These are phyloP conservation scores for Haplochromis vanheusdeni DNA, from an alignment of 2,113 vertebrate species.

Conservation along the genomic window DNA sequence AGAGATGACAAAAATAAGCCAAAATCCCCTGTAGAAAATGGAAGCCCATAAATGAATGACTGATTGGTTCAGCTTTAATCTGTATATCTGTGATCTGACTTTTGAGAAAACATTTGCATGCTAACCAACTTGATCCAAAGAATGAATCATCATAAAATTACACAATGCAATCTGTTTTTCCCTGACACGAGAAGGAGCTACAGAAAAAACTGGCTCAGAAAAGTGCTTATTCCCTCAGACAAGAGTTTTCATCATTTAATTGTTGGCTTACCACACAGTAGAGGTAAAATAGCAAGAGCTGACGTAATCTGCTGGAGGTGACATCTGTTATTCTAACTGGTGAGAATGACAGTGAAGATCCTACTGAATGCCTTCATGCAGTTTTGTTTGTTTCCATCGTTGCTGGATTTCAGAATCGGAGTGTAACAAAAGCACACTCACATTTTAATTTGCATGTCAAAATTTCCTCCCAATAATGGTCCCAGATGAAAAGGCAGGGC, in stretches of 20 bases:
- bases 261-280: background rate
- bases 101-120: background rate
- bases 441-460: background rate
- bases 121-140: background rate
- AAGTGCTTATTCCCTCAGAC: background rate
- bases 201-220: background rate
- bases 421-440: background rate
- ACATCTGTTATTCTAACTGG: background rate
- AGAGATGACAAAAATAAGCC: background rate
- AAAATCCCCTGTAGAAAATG: background rate
- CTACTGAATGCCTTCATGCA: background rate
- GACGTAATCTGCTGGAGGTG: background rate
- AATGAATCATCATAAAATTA: background rate
- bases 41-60: background rate
- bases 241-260: background rate
- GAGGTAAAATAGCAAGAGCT: background rate
- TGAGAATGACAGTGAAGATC: background rate
- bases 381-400: background rate
- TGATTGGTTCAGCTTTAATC: background rate
- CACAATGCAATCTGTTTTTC: background rate
- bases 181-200: background rate
- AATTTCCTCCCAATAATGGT: background rate
- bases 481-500: background rate
- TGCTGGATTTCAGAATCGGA: background rate
- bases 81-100: background rate